Conservation (phyloP, 2,113 vertebrate genomes). For the Porphyrio hochstetteri region DNA sequence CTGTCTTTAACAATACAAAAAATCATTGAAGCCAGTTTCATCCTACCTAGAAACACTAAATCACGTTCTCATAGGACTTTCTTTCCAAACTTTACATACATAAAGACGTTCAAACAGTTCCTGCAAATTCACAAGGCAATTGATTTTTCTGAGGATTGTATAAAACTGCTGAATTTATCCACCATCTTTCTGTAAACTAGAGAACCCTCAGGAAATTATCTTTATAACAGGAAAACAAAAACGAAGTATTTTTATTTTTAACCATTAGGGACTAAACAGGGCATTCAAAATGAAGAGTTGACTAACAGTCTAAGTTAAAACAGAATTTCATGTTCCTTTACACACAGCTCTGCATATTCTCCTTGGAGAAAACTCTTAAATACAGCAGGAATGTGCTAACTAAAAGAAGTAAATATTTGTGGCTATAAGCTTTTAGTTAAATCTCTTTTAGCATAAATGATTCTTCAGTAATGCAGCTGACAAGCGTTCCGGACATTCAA, state of each 20-base stretch:
- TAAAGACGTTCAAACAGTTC: neutral
- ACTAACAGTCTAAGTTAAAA: neutral
- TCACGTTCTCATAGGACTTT: neutral
- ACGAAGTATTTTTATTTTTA: neutral
- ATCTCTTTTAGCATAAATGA: neutral
- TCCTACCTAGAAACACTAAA: neutral
- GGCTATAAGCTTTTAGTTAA: neutral
- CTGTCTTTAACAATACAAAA: neutral
- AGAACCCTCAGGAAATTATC: neutral
- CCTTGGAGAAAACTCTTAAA: neutral
- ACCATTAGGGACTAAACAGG: neutral
- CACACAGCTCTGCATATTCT: neutral
- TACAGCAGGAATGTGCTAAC: neutral
- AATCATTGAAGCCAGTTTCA: neutral
- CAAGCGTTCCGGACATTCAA: neutral
- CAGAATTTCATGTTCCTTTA: neutral
- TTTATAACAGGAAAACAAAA: constrained; percentile 4
- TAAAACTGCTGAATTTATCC: neutral
- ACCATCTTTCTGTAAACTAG: neutral
- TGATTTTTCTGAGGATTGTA: neutral
- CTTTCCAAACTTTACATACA: neutral
- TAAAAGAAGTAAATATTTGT: constrained; percentile 23
- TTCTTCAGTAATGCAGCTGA: neutral
- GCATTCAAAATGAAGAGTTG: constrained; percentile 15
- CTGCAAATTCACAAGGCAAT: neutral